A percentile compares a stretch with the other conserved stretches of the same genome.
These are phyloP conservation scores for Rhynchomys soricoides DNA, from an alignment of 2,113 vertebrate species.

Conservation along the genomic window DNA sequence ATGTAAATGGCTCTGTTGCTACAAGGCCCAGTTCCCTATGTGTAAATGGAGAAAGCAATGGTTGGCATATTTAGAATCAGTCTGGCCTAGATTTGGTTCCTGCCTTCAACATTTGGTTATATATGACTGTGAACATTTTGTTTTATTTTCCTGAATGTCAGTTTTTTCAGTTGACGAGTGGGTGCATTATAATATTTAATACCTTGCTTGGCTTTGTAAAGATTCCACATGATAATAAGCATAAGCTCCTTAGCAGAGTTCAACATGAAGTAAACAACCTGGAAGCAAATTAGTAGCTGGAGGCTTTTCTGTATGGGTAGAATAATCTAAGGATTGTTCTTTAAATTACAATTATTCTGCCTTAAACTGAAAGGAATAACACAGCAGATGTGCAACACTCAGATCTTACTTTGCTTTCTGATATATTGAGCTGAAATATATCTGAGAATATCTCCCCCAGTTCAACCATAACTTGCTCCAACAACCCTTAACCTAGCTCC, in stretches of 20 bases:
- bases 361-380: constrained; percentile 4
- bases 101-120: background rate
- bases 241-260: constrained; percentile 1
- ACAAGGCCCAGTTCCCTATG: background rate
- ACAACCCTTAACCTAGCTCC: background rate
- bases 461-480: background rate
- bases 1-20: background rate
- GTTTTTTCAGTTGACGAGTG: background rate
- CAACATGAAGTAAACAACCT: background rate
- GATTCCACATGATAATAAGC: background rate
- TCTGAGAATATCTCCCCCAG: constrained; percentile 14
- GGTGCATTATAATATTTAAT: background rate
- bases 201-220: background rate
- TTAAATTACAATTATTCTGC: constrained; percentile 19
- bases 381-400: background rate
- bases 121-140: background rate
- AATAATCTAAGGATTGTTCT: background rate
- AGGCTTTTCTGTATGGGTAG: background rate
- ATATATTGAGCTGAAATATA: background rate
- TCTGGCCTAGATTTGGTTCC: background rate
- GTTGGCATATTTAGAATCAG: background rate
- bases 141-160: background rate
- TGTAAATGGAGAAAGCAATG: background rate
- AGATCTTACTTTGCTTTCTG: background rate
- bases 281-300: background rate